These are phyloP conservation scores for Malurus elegans DNA, from an alignment of 2,113 vertebrate species.

Conservation along the genomic window DNA sequence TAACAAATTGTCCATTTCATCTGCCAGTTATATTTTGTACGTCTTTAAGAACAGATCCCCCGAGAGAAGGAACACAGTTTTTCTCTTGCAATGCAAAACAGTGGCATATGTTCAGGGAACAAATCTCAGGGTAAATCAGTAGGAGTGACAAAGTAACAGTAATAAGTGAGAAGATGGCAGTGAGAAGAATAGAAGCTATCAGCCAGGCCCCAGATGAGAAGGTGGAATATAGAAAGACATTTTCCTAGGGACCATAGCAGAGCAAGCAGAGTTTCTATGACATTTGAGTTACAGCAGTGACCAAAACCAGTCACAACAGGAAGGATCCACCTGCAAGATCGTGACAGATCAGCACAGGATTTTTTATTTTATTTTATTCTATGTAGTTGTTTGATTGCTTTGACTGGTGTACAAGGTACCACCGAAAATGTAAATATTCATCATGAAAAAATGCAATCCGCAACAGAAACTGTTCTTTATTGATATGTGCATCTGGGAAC, in stretches of 20 bases:
- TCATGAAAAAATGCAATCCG: background rate
- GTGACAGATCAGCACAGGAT: background rate
- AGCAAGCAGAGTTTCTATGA: background rate
- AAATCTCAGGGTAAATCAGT: background rate
- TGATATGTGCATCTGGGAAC: accelerated
- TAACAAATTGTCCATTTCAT: background rate
- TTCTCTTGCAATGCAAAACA: background rate
- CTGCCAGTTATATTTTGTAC: background rate
- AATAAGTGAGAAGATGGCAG: background rate
- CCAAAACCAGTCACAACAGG: background rate
- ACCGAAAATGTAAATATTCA: background rate
- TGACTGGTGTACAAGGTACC: background rate
- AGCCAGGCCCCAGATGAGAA: background rate
- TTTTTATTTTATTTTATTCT: background rate
- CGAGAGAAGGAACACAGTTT: background rate
- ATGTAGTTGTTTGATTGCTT: background rate
- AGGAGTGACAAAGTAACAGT: background rate
- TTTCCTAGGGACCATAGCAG: background rate
- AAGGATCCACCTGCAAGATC: background rate
- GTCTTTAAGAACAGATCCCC: background rate
- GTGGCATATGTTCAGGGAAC: background rate
- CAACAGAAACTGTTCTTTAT: background rate
- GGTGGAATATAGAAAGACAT: background rate
- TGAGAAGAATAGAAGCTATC: background rate
- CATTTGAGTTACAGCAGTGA: background rate